Percentiles rank a stretch among this genome's conserved stretches.
Conservation (phyloP, 2,888 invertebrate species). For the Melinaea menophilus region DNA sequence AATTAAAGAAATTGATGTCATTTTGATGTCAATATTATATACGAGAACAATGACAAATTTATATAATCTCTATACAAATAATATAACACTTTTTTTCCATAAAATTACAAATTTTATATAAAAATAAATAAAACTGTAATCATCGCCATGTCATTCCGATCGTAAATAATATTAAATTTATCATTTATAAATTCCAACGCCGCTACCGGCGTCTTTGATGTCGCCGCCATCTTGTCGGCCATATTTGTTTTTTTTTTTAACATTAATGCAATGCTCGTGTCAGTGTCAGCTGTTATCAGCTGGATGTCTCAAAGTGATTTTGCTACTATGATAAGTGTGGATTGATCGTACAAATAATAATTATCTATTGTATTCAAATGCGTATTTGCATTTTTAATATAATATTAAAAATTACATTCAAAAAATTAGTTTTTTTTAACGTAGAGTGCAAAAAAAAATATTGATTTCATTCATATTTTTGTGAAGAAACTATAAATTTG, state of each 20-base stretch:
- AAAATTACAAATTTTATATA: too few relatives aligned
- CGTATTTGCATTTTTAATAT: not conserved
- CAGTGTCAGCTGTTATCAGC: conserved; percentile 61
- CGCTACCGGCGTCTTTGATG: conserved; percentile 74
- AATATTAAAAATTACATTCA: too few relatives aligned
- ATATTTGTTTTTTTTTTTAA: conserved; percentile 69
- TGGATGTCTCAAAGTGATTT: conserved; percentile 37
- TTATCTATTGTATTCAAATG: not conserved
- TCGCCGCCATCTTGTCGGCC: conserved; percentile 65
- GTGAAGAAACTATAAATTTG: too few relatives aligned
- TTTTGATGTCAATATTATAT: too few relatives aligned
- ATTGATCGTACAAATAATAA: conserved; percentile 18
- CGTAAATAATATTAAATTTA: conserved; percentile 76
- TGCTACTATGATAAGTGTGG: conserved; percentile 39
- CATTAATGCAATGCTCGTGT: conserved; percentile 71
- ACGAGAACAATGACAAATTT: too few relatives aligned
- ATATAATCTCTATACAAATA: too few relatives aligned
- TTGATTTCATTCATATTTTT: too few relatives aligned
- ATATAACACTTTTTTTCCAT: too few relatives aligned
- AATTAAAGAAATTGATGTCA: too few relatives aligned
- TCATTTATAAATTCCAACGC: conserved; percentile 73
- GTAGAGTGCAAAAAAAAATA: too few relatives aligned
- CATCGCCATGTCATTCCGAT: conserved; percentile 53
- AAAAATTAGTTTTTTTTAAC: too few relatives aligned
- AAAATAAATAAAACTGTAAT: conserved; percentile 20